These are phyloP conservation scores for Rhopilema esculentum DNA, from an alignment of 30 jellyfish, hydroid and myxozoan genomes.

Conservation along the genomic window DNA sequence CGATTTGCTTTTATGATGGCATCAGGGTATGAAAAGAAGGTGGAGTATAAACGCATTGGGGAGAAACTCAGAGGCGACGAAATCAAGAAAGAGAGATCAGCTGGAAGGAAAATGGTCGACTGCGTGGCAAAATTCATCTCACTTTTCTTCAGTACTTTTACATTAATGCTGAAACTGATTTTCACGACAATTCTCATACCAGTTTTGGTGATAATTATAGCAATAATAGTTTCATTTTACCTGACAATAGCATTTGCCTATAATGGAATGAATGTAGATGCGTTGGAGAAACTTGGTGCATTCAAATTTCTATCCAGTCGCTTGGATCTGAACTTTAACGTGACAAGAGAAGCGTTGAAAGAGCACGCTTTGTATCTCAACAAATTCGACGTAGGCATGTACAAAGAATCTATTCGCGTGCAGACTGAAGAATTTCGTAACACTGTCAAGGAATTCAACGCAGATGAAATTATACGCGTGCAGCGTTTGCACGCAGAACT, in stretches of 20 bases:
- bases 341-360: conserved; percentile 26
- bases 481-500: conserved; percentile 50
- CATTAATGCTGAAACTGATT: conserved; percentile 12
- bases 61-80: neutral
- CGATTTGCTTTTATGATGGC: conserved; percentile 70
- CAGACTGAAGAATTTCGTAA: conserved; percentile 52
- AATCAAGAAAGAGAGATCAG: conserved; percentile 6
- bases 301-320: conserved; percentile 46
- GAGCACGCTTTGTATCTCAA: conserved; percentile 51
- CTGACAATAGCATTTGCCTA: conserved; percentile 40
- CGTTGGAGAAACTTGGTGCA: conserved; percentile 51
- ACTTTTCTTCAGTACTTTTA: conserved; percentile 14
- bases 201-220: neutral
- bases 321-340: conserved; percentile 28
- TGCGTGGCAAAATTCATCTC: conserved; percentile 27
- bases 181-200: conserved; percentile 57
- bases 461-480: conserved; percentile 44
- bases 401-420: conserved; percentile 30
- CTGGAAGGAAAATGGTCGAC: conserved; percentile 33
- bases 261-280: conserved; percentile 48
- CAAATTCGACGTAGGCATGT: conserved; percentile 40
- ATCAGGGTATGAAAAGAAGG: conserved; percentile 15
- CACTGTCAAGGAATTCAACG: conserved; percentile 45
- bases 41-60: conserved; percentile 18
- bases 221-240: conserved; percentile 10